Evolutionary conservation across 2,113 vertebrate species (phyloP).

Genomic region (Diglossa brunneiventris): DNA sequence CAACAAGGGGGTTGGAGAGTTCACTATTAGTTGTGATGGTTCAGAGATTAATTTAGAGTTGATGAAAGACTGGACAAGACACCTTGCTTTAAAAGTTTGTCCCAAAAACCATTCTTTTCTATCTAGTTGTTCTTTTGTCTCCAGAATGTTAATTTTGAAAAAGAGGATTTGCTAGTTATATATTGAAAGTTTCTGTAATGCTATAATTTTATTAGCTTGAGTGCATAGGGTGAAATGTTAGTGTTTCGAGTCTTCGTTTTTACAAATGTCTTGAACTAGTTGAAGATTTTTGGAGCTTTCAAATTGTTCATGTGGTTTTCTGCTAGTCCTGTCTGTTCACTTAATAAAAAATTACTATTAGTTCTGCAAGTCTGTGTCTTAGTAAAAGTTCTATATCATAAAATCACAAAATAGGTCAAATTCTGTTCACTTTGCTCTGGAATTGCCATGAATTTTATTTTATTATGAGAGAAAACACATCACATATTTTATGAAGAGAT

Average conservation of each 20-base stretch:
- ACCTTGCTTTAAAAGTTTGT: background rate
- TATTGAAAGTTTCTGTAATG: background rate
- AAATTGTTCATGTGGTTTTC: background rate
- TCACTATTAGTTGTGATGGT: slow-evolving; percentile 65
- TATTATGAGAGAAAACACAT: background rate
- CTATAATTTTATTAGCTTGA: background rate
- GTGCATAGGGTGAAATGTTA: background rate
- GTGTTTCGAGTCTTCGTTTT: background rate
- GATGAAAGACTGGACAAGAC: background rate
- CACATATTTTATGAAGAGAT: background rate
- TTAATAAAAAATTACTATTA: background rate
- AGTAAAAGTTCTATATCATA: background rate
- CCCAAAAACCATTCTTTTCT: background rate
- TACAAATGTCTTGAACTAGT: background rate
- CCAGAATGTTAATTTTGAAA: background rate
- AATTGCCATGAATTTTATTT: background rate
- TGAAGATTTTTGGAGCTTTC: background rate
- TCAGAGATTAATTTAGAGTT: slow-evolving; percentile 52
- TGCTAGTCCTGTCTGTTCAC: background rate
- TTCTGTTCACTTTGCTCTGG: background rate
- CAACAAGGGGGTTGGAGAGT: slow-evolving; percentile 1
- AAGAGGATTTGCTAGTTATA: background rate
- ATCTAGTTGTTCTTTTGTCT: background rate
- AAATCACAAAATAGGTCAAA: background rate
- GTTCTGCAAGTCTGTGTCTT: background rate